Evolutionary conservation across 2,113 vertebrate species (phyloP).

Genomic region (Lophotis ruficrista): DNA sequence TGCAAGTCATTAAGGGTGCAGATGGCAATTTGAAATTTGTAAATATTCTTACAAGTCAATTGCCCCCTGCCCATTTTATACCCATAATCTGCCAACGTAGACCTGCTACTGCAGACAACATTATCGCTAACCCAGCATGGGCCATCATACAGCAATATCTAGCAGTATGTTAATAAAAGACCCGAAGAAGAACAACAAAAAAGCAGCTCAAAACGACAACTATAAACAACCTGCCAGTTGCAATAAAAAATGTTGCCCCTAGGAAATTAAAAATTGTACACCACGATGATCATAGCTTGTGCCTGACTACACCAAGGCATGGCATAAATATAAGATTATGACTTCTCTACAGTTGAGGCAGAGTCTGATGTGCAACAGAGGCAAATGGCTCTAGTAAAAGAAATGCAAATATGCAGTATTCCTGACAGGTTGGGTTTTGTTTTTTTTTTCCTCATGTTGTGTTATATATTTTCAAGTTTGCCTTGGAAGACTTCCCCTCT

Average conservation of each 20-base stretch:
- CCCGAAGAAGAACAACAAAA: not conserved
- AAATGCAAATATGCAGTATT: not conserved
- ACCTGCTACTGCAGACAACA: not conserved
- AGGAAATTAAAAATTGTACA: conserved; percentile 37
- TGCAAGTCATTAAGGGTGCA: conserved; percentile 4
- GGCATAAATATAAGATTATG: not conserved
- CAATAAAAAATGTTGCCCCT: not conserved
- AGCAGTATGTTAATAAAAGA: conserved; percentile 16
- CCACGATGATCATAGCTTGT: not conserved
- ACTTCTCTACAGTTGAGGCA: not conserved
- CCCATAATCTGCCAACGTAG: conserved; percentile 16
- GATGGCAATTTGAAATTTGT: conserved; percentile 25
- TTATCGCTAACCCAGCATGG: conserved; percentile 20
- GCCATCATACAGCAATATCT: not conserved
- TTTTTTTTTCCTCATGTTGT: not conserved
- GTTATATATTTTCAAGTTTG: not conserved
- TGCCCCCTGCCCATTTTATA: conserved; percentile 36
- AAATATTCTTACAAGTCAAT: conserved; percentile 60
- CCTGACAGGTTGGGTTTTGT: not conserved
- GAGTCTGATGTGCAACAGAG: not conserved
- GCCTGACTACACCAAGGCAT: not conserved
- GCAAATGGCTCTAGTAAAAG: not conserved
- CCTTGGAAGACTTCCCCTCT: not conserved
- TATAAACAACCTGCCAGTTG: not conserved
- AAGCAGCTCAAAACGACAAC: not conserved